phyloP scores from a whole-genome alignment of 2,888 invertebrate species.

The Atethmia centrago region DNA sequence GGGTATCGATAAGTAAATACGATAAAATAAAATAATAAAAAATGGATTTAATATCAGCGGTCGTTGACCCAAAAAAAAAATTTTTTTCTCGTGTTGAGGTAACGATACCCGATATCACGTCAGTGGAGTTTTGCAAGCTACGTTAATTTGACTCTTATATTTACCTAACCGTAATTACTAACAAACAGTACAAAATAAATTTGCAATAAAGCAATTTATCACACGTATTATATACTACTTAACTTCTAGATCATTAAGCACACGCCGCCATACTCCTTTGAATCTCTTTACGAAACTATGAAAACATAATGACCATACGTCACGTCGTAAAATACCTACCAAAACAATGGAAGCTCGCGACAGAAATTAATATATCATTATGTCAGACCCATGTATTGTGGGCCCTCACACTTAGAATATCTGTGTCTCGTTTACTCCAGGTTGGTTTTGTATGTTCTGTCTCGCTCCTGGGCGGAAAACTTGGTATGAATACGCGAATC shows the following conservation, averaged over 20 bases:
- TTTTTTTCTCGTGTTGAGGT: no score
- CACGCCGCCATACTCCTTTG: slow-evolving; percentile 80
- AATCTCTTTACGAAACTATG: slow-evolving; percentile 89
- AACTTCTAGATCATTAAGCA: slow-evolving; percentile 84
- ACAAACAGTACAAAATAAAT: slow-evolving; percentile 55
- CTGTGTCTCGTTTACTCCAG: slow-evolving; percentile 69
- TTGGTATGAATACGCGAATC: slow-evolving; percentile 85
- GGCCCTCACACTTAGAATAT: slow-evolving; percentile 72
- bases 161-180: slow-evolving; percentile 16
- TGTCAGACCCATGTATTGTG: slow-evolving; percentile 87
- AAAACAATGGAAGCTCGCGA: slow-evolving; percentile 89
- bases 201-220: slow-evolving; percentile 79
- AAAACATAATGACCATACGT: slow-evolving; percentile 90
- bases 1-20: no score
- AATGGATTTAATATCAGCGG: no score
- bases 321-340: slow-evolving; percentile 89
- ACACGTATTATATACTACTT: slow-evolving; percentile 73
- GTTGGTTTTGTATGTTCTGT: slow-evolving; percentile 50
- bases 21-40: no score
- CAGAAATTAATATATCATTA: slow-evolving; percentile 91
- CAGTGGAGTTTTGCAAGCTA: no score
- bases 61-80: no score
- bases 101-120: no score
- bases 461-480: slow-evolving; percentile 81
- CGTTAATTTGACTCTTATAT: no score